A percentile compares a stretch with the other conserved stretches of the same genome.
These are phyloP conservation scores for Drosophila meridiana DNA, from an alignment of 2,888 invertebrate species.

Conservation along the genomic window DNA sequence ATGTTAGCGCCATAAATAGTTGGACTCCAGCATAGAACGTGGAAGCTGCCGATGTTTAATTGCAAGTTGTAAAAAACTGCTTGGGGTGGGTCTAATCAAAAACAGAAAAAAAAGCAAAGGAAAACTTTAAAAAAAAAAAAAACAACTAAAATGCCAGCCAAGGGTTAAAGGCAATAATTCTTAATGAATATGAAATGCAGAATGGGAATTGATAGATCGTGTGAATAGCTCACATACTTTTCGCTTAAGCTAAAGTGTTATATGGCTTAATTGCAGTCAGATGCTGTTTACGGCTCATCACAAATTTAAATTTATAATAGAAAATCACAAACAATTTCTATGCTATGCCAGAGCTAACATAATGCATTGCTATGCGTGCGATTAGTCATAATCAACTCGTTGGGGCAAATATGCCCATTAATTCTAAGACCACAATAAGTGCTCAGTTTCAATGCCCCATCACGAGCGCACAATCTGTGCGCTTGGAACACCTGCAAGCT, in stretches of 20 bases:
- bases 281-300: conserved; percentile 10
- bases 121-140: background rate
- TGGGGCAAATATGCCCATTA: conserved; percentile 21
- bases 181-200: conserved; percentile 18
- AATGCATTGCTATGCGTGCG: conserved; percentile 2
- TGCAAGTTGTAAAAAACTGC: conserved; percentile 56
- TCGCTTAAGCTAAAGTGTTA: background rate
- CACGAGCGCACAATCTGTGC: conserved; percentile 11
- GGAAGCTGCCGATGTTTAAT: conserved; percentile 46
- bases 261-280: conserved; percentile 3
- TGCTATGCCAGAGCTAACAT: background rate
- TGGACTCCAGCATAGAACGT: conserved; percentile 37
- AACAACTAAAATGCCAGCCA: conserved; percentile 26
- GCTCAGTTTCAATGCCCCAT: conserved; percentile 21
- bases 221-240: conserved; percentile 7
- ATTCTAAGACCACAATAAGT: conserved; percentile 3
- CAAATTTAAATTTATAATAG: conserved; percentile 2
- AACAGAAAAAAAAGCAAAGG: background rate
- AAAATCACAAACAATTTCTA: background rate
- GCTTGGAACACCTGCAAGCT: conserved; percentile 51
- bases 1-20: conserved; percentile 69
- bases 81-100: conserved; percentile 51
- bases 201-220: conserved; percentile 7
- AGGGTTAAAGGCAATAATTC: conserved; percentile 20
- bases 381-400: conserved; percentile 34